phyloP scores from a whole-genome alignment of 2,888 invertebrate genomes.

The Amphipoea lucens region DNA sequence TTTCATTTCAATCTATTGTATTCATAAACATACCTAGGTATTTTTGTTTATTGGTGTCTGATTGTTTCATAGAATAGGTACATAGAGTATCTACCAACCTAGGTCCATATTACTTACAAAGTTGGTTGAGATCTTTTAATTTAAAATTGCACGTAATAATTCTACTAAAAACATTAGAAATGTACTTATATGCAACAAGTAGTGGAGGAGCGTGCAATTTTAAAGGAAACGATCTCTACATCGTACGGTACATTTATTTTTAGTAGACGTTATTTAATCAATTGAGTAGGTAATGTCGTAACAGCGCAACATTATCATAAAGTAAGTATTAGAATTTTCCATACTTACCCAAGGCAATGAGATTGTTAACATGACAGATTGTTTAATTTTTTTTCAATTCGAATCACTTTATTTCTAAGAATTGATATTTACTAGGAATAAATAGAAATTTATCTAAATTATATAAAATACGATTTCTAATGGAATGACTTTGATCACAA shows the following conservation, averaged over 20 bases:
- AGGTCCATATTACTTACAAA: constrained; percentile 4
- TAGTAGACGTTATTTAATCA: constrained; percentile 29
- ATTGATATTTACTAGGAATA: constrained; percentile 60
- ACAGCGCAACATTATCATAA: constrained; percentile 6
- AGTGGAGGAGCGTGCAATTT: not conserved
- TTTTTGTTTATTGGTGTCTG: constrained; percentile 7
- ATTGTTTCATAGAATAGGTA: constrained; percentile 20
- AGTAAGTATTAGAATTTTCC: constrained; percentile 18
- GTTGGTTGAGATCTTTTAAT: not conserved
- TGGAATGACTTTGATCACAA: constrained; percentile 79
- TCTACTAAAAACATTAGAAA: not conserved
- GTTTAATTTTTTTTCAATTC: constrained; percentile 36
- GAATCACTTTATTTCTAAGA: constrained; percentile 28
- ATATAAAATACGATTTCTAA: constrained; percentile 60
- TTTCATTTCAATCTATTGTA: constrained; percentile 32
- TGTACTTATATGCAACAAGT: not conserved
- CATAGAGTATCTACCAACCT: not conserved
- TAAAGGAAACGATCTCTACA: not conserved
- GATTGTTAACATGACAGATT: constrained; percentile 40
- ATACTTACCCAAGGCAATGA: constrained; percentile 39
- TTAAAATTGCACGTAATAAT: not conserved
- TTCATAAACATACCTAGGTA: not conserved
- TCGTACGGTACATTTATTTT: constrained; percentile 1
- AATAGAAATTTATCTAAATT: constrained; percentile 65
- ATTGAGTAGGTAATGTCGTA: constrained; percentile 18